These are phyloP conservation scores for Lochmaea crataegi DNA, from an alignment of 2,888 invertebrate genomes.

Conservation along the genomic window DNA sequence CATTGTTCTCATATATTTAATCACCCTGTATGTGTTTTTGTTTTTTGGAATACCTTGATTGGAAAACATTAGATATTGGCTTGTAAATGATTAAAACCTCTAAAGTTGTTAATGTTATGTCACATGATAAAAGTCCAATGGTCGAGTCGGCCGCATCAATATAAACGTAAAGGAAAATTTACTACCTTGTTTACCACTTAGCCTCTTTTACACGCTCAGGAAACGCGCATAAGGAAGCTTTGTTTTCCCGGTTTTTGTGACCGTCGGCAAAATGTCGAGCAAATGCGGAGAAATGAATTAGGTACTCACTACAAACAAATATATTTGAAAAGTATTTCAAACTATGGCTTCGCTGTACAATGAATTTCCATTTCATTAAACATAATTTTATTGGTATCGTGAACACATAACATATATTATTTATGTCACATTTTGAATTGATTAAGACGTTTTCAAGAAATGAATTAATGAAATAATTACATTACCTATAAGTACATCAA, in stretches of 20 bases:
- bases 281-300: conserved; percentile 9
- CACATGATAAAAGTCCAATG: conserved; percentile 53
- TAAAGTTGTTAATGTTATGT: conserved; percentile 44
- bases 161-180: conserved; percentile 62
- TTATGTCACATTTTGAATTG: background rate
- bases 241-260: conserved; percentile 63
- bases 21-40: background rate
- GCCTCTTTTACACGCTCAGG: conserved; percentile 65
- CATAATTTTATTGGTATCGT: too few relatives aligned
- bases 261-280: conserved; percentile 16
- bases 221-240: conserved; percentile 60
- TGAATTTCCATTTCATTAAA: background rate
- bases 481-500: too few relatives aligned
- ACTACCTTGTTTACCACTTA: conserved; percentile 68
- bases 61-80: too few relatives aligned
- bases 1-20: too few relatives aligned
- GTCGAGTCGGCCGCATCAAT: conserved; percentile 56
- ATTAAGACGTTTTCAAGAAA: too few relatives aligned
- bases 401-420: too few relatives aligned
- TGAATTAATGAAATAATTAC: too few relatives aligned
- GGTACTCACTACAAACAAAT: background rate
- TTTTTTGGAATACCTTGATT: background rate
- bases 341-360: background rate
- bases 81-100: conserved; percentile 17
- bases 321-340: conserved; percentile 12